Evolutionary conservation across 2,797 vertebrate species (phyloP).

Genomic region (Anisognathus igniventris): DNA sequence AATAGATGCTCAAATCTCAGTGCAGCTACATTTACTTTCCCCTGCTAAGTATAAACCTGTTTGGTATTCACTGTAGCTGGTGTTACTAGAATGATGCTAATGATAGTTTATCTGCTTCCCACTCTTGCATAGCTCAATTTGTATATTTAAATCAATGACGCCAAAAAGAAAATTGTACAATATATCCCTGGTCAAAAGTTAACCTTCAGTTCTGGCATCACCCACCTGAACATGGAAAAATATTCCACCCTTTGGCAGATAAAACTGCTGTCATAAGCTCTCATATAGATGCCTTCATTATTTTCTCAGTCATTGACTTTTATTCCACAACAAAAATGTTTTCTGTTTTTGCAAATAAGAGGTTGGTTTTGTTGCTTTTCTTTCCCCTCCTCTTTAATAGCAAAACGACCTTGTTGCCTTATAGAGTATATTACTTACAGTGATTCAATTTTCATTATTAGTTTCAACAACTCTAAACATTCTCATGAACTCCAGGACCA

Average conservation of each 20-base stretch:
- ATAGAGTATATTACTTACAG: not conserved
- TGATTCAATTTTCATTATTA: not conserved
- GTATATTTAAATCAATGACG: not conserved
- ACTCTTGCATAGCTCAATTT: not conserved
- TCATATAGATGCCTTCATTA: not conserved
- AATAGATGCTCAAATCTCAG: constrained; percentile 13
- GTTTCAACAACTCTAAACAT: not conserved
- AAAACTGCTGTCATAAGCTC: not conserved
- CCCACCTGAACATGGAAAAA: not conserved
- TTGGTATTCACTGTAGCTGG: constrained; percentile 32
- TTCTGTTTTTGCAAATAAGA: not conserved
- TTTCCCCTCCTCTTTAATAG: not conserved
- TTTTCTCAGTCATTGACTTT: not conserved
- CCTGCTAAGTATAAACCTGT: constrained; percentile 34
- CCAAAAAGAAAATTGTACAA: not conserved
- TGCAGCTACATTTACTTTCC: not conserved
- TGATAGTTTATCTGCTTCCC: constrained; percentile 30
- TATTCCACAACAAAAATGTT: not conserved
- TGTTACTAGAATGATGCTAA: constrained; percentile 28
- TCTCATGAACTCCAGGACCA: not conserved
- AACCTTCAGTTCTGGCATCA: not conserved
- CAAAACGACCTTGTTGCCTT: not conserved
- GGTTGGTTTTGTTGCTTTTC: not conserved
- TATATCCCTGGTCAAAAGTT: not conserved
- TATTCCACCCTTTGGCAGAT: not conserved